Evolutionary conservation across 64 coral and sea anemone species (phyloP), one percentile per base, ranked within the genome.

Genomic region (Trachythela sp.): DNA sequence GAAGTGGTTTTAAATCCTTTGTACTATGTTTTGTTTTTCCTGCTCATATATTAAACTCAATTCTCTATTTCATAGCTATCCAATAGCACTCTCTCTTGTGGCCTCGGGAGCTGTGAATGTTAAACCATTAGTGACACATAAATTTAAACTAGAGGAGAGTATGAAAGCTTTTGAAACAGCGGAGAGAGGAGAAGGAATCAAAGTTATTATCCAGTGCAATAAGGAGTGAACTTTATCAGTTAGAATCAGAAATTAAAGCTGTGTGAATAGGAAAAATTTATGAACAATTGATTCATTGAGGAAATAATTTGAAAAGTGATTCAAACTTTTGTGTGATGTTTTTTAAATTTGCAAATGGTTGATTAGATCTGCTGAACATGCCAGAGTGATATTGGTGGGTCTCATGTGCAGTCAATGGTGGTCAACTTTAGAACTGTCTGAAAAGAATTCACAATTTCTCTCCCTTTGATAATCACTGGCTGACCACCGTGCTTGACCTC

Each of bases 161-260:
- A 36, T 90, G 11, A 86, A 94, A 48, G 95, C 95, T 13, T 97
- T 97, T 90, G 95, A 97, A 89, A 97, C 95, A 8, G 87, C 95
- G 22, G 70, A 90, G 48, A 94, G 88, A 88, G 95, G 95, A 17
- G 95, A 92, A 86, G 95, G 92, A 17, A 97, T 97, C 36, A 97
- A 97, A 94, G 95, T 97, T 29, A 88, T 97, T 77, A 97, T 97
- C 40, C 92, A 97, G 48, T 97, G 95, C 88, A 71, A 88, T 36
- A 68, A 97, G 58, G 90, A 48, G 49, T 86, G 70, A 80, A 9
- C 6, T 29, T 22, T n/a, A 35, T 52, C 22, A 15, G 1, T 52
- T 11, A 20, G 1, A 52, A 20, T 20, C 8, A 1, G 13, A 52
- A 11, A 52, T 52, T 52, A n/a, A n/a, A n/a, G n/a, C n/a, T n/a